Evolutionary conservation across 1,140 invertebrate species (phyloP), one percentile per base, ranked within the genome.

Genomic region (Ceratina calcarata): DNA sequence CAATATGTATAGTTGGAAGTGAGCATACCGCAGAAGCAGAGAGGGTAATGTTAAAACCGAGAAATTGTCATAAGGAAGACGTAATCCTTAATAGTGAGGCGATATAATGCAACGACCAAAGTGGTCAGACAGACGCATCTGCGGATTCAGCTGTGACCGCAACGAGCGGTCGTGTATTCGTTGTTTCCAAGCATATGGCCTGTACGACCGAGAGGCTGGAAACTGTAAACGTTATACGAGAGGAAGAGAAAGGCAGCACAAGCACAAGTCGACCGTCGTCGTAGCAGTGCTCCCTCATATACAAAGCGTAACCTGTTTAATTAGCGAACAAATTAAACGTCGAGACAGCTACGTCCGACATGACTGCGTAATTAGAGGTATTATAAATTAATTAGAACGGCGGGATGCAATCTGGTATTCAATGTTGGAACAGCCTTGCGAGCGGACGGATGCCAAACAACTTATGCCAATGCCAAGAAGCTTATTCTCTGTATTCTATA

Each of bases 341-440:
- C 71, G 64, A 74, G 70, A 86, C 86, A 73, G 76, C 79, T 81
- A 82, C 86, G 83, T 89, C 85, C 84, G 82, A 86, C 89, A 85
- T 83, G 85, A 80, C 70, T 75, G 64, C 78, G 88, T 87, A 90
- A 89, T 90, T 91, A 90, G 87, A 86, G 88, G 89, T 89, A 89
- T 91, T 90, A 90, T 90, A 89, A 90, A 91, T 90, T 90, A 91
- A 91, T 90, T 90, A 90, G 88, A 88, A 87, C 82, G 69, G 53
- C 74, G 79, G 79, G 57, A n/a, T 57, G 55, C 62, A 78, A 80
- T 78, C 80, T 67, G 85, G 86, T 78, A 89, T 90, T 89, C 87
- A 90, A 91, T 90, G 88, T 88, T 84, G 85, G 81, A 89, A 90
- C 86, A 79, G 80, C 70, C 80, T 65, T 64, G 32, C 74, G 60